Conservation (phyloP, 2,113 vertebrate genomes). For the Emydura subglobosa region DNA sequence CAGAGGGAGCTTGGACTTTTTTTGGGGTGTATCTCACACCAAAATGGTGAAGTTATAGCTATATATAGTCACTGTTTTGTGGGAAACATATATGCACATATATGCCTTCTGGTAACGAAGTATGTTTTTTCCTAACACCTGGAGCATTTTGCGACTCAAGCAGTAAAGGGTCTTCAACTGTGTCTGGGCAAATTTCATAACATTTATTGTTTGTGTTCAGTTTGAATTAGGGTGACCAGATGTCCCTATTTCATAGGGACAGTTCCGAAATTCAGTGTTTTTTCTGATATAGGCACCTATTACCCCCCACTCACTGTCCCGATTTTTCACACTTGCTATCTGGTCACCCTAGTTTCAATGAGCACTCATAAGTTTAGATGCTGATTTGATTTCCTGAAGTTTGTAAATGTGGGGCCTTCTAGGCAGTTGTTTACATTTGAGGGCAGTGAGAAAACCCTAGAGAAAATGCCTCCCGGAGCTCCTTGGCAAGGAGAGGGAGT, state of each 20-base stretch:
- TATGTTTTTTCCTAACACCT: not conserved
- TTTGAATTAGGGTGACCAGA: not conserved
- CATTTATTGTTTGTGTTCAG: not conserved
- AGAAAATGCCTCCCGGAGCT: not conserved
- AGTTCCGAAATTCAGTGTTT: no score
- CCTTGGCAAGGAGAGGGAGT: not conserved
- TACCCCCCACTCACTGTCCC: no score
- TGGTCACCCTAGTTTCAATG: not conserved
- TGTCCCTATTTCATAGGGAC: no score
- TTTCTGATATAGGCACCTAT: no score
- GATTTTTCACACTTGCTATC: no score
- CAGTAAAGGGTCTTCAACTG: not conserved
- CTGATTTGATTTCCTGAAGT: not conserved
- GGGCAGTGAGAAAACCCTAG: no score
- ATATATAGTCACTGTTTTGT: not conserved
- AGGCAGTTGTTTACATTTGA: not conserved
- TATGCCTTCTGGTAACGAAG: not conserved
- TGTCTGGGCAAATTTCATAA: not conserved
- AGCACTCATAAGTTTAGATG: not conserved
- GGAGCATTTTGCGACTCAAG: not conserved
- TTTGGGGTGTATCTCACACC: conserved; percentile 68
- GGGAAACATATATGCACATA: not conserved
- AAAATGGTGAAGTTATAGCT: conserved; percentile 48
- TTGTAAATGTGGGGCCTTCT: not conserved
- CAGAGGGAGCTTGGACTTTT: conserved; percentile 82